phyloP scores from a whole-genome alignment of 2,113 vertebrate species.

The Hippocampus zosterae region DNA sequence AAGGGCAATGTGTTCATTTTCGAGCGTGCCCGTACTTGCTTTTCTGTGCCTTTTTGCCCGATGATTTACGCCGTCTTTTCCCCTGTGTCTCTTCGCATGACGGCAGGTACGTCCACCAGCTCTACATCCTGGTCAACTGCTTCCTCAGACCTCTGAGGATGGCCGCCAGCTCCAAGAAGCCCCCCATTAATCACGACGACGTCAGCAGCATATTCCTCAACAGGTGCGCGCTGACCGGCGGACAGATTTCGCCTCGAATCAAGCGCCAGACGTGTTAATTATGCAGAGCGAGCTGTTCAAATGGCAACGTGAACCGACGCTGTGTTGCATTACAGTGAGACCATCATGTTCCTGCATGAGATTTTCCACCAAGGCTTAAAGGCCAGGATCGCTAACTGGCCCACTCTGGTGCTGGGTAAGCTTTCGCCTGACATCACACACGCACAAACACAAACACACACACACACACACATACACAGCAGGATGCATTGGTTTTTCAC shows the following conservation, averaged over 20 bases:
- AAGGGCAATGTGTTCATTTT: too few relatives aligned
- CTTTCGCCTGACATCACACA: constrained; percentile 28
- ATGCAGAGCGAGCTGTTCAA: background rate
- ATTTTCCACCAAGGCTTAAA: constrained; percentile 99
- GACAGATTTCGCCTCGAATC: constrained; percentile 1
- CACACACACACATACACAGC: constrained; percentile 22
- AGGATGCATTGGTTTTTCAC: background rate
- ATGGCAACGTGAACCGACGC: background rate
- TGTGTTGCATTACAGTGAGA: constrained; percentile 77
- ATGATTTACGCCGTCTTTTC: too few relatives aligned
- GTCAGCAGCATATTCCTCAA: constrained; percentile 98
- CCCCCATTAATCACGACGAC: constrained; percentile 90
- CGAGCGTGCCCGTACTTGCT: too few relatives aligned
- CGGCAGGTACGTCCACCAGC: constrained; percentile 83
- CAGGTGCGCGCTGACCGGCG: constrained; percentile 73
- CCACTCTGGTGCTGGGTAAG: constrained; percentile 96
- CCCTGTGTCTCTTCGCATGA: background rate
- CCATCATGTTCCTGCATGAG: constrained; percentile 99
- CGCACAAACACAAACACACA: constrained; percentile 21
- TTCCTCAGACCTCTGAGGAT: constrained; percentile 93
- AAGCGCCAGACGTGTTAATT: constrained; percentile 8
- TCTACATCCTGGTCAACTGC: constrained; percentile 91
- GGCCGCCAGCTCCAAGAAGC: constrained; percentile 98
- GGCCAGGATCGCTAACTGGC: constrained; percentile 97
- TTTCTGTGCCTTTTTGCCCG: too few relatives aligned